A percentile compares a stretch with the other conserved stretches of the same genome.
These are phyloP conservation scores for Samia ricini DNA, from an alignment of 1,140 invertebrate species.

Conservation along the genomic window DNA sequence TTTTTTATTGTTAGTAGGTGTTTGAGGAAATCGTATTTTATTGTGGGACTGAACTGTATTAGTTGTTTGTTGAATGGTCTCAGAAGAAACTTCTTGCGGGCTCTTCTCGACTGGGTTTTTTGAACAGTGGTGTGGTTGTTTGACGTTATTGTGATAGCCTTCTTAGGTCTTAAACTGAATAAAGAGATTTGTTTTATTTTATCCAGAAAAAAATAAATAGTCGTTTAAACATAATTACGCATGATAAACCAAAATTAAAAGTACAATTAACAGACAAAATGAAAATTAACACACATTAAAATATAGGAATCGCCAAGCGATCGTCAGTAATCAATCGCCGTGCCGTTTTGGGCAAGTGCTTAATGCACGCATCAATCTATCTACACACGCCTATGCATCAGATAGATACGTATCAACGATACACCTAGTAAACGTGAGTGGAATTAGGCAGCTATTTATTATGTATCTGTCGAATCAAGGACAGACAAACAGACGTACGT, in stretches of 20 bases:
- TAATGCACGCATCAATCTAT: background rate
- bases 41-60: background rate
- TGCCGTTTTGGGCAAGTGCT: background rate
- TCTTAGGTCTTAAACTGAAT: too few relatives aligned
- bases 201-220: too few relatives aligned
- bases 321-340: background rate
- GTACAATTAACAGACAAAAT: background rate
- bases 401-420: background rate
- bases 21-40: constrained; percentile 12
- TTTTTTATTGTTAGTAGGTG: background rate
- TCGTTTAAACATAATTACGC: too few relatives aligned
- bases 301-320: background rate
- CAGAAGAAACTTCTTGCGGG: too few relatives aligned
- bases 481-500: constrained; percentile 1
- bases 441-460: background rate
- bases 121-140: too few relatives aligned
- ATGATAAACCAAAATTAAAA: background rate
- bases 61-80: too few relatives aligned
- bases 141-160: too few relatives aligned
- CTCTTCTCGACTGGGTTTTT: too few relatives aligned
- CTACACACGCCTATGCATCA: background rate
- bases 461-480: constrained; percentile 3
- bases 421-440: background rate
- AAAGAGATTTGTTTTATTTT: too few relatives aligned
- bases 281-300: background rate